phyloP scores from a whole-genome alignment of 2,888 invertebrate species.

The Chloromyia formosa region DNA sequence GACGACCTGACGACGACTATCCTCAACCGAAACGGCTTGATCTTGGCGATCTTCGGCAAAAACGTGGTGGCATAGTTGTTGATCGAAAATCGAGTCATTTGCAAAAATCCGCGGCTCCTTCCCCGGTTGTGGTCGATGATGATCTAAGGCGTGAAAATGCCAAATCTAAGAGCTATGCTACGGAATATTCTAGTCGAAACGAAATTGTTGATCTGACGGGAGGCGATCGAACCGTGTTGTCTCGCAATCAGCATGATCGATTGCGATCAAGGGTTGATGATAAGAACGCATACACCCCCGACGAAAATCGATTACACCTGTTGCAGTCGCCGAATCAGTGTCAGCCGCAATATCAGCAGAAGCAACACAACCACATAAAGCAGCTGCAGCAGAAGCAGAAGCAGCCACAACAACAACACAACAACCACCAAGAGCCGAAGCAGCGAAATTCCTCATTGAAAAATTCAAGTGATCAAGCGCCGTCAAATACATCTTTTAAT shows the following conservation, averaged over 20 bases:
- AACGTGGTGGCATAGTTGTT: not conserved
- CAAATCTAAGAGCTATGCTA: conserved; percentile 17
- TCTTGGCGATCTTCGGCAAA: not conserved
- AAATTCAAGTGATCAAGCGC: conserved; percentile 9
- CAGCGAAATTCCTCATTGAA: not conserved
- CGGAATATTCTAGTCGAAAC: conserved; percentile 46
- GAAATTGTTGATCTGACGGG: conserved; percentile 47
- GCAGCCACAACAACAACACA: conserved; percentile 42
- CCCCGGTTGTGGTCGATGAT: conserved; percentile 16
- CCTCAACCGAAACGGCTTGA: too few relatives aligned
- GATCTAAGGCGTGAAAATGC: conserved; percentile 25
- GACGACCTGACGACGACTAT: conserved; percentile 4
- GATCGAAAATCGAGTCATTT: conserved; percentile 13
- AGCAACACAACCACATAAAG: conserved; percentile 37
- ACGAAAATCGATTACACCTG: conserved; percentile 41
- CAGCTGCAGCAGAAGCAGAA: conserved; percentile 17
- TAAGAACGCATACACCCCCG: conserved; percentile 45
- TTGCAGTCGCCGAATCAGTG: conserved; percentile 14
- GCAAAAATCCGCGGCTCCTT: conserved; percentile 1
- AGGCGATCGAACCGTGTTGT: conserved; percentile 33
- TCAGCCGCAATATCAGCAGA: conserved; percentile 39
- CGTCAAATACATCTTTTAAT: conserved; percentile 50
- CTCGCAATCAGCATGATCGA: conserved; percentile 45
- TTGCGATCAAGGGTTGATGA: conserved; percentile 45
- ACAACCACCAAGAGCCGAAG: conserved; percentile 30